These are phyloP conservation scores for Chaenogobius annularis DNA, from an alignment of 2,113 vertebrate species.

Conservation along the genomic window DNA sequence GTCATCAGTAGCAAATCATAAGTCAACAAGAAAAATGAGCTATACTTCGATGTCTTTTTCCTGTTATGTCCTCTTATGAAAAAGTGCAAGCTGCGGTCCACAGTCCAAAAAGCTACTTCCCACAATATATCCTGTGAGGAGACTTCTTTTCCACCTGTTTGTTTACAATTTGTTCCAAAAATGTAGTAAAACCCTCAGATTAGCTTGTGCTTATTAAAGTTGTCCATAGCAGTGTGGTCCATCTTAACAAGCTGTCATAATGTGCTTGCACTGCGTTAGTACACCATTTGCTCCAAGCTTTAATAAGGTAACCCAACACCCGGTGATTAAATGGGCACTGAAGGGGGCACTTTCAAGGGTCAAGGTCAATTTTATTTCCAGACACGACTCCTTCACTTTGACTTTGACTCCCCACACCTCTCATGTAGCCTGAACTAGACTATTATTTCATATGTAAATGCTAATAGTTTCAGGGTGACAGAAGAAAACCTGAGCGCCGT, in stretches of 20 bases:
- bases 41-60: no score
- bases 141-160: neutral
- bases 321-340: neutral
- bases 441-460: slow-evolving; percentile 7
- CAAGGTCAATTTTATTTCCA: slow-evolving; percentile 9
- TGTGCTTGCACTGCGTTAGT: neutral
- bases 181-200: neutral
- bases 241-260: slow-evolving; percentile 6
- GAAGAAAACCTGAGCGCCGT: neutral
- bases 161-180: neutral
- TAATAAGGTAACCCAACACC: slow-evolving; percentile 1
- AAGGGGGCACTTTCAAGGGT: neutral
- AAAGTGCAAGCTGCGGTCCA: no score
- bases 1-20: no score
- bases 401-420: neutral
- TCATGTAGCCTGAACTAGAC: neutral
- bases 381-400: neutral
- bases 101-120: no score
- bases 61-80: no score
- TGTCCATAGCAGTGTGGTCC: neutral
- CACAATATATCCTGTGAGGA: neutral
- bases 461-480: slow-evolving; percentile 11
- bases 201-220: neutral
- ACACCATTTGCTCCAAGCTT: slow-evolving; percentile 3
- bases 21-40: no score